Base-by-base conservation (phyloP, 2,888 invertebrate genomes). In the Sphinx pinastri region DNA sequence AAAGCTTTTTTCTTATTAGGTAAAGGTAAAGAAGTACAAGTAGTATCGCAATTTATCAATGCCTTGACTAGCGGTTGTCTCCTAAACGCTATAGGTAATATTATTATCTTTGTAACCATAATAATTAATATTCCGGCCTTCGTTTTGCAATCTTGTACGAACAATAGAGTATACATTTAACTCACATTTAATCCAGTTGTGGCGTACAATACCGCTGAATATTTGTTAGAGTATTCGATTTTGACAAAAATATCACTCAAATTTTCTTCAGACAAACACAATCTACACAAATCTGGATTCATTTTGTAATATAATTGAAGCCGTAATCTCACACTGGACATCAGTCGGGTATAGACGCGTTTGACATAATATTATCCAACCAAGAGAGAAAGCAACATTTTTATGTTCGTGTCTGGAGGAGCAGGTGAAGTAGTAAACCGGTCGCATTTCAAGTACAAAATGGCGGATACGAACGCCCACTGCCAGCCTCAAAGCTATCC, bases 201-300 rank as follows among this genome's bases (percentile, higher is more conserved):
- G 6, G 63, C 49, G 16, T 49, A 63, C 19, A 63, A 13, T 63
- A 63, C 49, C 2, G 49, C 63, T 6, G 63, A 19, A 49, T 49
- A 49, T 47, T 63, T 63, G 10, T 11, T 16, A 63, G 19, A 8
- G 19, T 13, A 49, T 19, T 63, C 47, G 19, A 11, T 49, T 6
- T 63, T 63, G 19, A 63, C 19, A 19, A 63, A 81, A 68, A 81
- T 72, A 11, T 74, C 60, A 31, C 45, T 38, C 45, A 81, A 79
- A 75, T 79, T 74, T 1, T 63, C 60, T 14, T 71, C 69, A 58
- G 68, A 68, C 25, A 82, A 74, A 72, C 82, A 83, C 52, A 83
- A 77, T 75, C 83, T 75, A 60, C 83, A 83, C 45, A 74, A 2
- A 45, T 69, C 55, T 14, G 55, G 19, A 13, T 16, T 19, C 63